A percentile compares a stretch with the other conserved stretches of the same genome.
Conservation (phyloP, 2,888 invertebrate genomes). For the Horisme vitalbata region DNA sequence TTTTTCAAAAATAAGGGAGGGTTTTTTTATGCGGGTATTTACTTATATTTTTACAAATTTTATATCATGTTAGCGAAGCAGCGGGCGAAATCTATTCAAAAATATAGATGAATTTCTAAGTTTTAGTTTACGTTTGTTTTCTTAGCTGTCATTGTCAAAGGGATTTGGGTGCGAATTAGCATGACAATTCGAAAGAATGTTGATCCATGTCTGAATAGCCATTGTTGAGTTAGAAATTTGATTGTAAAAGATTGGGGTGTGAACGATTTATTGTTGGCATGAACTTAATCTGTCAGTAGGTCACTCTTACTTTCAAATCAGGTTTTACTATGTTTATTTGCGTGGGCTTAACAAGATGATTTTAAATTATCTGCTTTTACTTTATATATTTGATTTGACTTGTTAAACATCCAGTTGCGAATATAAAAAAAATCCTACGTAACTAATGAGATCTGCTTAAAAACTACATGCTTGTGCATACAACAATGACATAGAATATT, state of each 20-base stretch:
- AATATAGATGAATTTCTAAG: too few species aligned
- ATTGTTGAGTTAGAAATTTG: constrained; percentile 12
- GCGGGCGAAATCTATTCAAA: too few species aligned
- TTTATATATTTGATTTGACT: neutral
- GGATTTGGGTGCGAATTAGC: constrained; percentile 14
- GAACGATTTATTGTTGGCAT: constrained; percentile 14
- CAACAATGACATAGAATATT: too few species aligned
- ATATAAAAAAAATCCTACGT: too few species aligned
- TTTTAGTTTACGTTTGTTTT: too few species aligned
- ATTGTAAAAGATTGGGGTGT: constrained; percentile 7
- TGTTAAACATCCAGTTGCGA: too few species aligned
- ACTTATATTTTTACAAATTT: too few species aligned
- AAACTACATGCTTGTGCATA: too few species aligned
- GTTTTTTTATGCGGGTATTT: too few species aligned
- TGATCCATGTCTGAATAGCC: constrained; percentile 12
- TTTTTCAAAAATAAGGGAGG: too few species aligned
- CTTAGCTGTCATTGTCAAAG: constrained; percentile 20
- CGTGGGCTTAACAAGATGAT: constrained; percentile 3
- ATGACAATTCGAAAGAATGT: constrained; percentile 15
- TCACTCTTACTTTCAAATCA: constrained; percentile 18
- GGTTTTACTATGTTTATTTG: constrained; percentile 2
- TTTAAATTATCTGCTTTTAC: neutral
- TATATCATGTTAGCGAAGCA: too few species aligned
- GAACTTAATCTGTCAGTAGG: constrained; percentile 8
- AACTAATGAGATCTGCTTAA: too few species aligned